Percentiles rank a stretch among this genome's conserved stretches.
These are phyloP conservation scores for Apodemia mormo DNA, from an alignment of 2,888 invertebrate species.

Conservation along the genomic window DNA sequence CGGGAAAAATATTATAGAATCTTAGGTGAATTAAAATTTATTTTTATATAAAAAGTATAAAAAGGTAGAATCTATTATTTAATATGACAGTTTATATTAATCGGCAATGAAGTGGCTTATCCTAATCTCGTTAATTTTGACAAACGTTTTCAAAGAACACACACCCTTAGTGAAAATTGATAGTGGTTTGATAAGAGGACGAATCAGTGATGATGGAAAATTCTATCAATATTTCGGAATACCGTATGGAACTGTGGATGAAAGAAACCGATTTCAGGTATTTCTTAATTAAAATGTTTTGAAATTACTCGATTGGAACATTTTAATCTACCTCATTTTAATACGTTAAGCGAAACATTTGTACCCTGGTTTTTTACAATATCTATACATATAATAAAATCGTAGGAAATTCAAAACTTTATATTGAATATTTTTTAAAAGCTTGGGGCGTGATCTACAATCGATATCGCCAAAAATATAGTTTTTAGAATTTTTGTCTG, in stretches of 20 bases:
- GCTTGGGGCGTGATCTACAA: too few relatives aligned
- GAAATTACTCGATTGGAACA: too few relatives aligned
- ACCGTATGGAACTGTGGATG: conserved; percentile 64
- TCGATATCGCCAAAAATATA: too few relatives aligned
- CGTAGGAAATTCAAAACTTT: too few relatives aligned
- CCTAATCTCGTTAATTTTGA: conserved; percentile 57
- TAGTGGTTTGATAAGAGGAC: conserved; percentile 60
- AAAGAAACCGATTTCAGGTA: conserved; percentile 66
- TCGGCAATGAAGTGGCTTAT: conserved; percentile 63
- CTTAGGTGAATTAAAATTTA: not conserved
- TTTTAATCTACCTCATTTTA: too few relatives aligned
- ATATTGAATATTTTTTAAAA: too few relatives aligned
- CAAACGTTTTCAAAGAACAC: conserved; percentile 60
- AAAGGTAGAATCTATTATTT: not conserved
- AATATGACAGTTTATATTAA: not conserved
- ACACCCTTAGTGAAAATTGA: conserved; percentile 57
- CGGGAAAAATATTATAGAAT: not conserved
- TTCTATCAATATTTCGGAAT: conserved; percentile 68
- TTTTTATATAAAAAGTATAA: not conserved
- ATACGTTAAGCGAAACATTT: too few relatives aligned
- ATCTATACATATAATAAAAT: too few relatives aligned
- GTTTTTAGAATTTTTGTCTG: too few relatives aligned
- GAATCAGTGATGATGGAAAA: conserved; percentile 56
- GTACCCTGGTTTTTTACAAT: too few relatives aligned
- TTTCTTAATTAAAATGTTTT: conserved; percentile 9